A percentile compares a stretch with the other conserved stretches of the same genome.
These are phyloP conservation scores for Drosophila putrida DNA, from an alignment of 2,888 invertebrate species.

Conservation along the genomic window DNA sequence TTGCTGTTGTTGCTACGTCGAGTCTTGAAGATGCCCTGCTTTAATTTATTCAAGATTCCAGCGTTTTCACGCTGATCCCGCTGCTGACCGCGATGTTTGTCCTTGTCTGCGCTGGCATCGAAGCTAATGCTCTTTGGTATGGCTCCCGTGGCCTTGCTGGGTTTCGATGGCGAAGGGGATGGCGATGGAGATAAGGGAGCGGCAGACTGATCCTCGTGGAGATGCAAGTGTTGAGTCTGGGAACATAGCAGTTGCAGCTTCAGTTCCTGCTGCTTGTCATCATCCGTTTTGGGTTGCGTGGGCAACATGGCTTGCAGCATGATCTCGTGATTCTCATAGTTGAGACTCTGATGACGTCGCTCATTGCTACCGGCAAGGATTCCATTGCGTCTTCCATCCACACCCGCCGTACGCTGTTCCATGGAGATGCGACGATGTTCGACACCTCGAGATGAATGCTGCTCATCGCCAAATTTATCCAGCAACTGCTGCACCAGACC, in stretches of 20 bases:
- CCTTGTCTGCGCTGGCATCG: constrained; percentile 94
- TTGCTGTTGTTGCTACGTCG: constrained; percentile 86
- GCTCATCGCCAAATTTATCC: constrained; percentile 70
- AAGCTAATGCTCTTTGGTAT: constrained; percentile 97
- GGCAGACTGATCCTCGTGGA: constrained; percentile 50
- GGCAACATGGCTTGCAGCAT: constrained; percentile 69
- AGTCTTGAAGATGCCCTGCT: constrained; percentile 89
- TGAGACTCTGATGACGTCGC: constrained; percentile 84
- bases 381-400: constrained; percentile 85
- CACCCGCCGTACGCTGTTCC: constrained; percentile 82
- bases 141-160: constrained; percentile 90
- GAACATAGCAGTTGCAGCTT: constrained; percentile 78
- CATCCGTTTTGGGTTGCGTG: constrained; percentile 77
- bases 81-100: constrained; percentile 57
- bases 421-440: constrained; percentile 83
- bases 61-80: constrained; percentile 82
- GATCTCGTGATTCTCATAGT: constrained; percentile 85
- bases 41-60: constrained; percentile 90
- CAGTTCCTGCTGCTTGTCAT: constrained; percentile 72
- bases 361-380: constrained; percentile 75
- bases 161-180: constrained; percentile 76
- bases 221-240: constrained; percentile 79
- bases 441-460: constrained; percentile 60
- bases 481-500: constrained; percentile 70
- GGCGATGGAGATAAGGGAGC: neutral